These are phyloP conservation scores for Lophius piscatorius DNA, from an alignment of 2,113 vertebrate species.

Conservation along the genomic window DNA sequence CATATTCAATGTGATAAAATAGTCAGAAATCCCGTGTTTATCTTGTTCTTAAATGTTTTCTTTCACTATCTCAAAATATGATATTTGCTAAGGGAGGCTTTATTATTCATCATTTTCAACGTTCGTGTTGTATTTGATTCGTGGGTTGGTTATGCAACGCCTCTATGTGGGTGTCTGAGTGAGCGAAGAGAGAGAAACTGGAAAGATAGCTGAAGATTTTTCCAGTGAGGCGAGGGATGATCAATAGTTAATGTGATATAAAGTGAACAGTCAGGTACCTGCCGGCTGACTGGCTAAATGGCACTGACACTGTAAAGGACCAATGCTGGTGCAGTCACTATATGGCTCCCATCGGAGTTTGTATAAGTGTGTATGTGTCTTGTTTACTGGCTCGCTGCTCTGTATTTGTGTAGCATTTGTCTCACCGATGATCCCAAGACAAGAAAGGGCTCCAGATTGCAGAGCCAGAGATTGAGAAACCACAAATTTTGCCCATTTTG, in stretches of 20 bases:
- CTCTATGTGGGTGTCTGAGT: constrained; percentile 22
- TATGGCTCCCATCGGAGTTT: constrained; percentile 3
- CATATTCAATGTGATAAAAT: too few species aligned
- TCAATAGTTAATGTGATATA: constrained; percentile 74
- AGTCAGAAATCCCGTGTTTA: too few species aligned
- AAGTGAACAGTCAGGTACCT: constrained; percentile 66
- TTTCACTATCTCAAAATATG: too few species aligned
- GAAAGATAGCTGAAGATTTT: constrained; percentile 26
- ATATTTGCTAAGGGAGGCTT: too few species aligned
- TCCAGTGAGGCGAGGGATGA: constrained; percentile 37
- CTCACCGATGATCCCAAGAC: constrained; percentile 13
- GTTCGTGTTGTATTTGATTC: too few species aligned
- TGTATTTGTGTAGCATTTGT: constrained; percentile 22
- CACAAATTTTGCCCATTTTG: too few species aligned
- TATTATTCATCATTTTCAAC: too few species aligned
- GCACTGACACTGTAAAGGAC: constrained; percentile 49
- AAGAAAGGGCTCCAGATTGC: constrained; percentile 1
- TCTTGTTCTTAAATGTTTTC: too few species aligned
- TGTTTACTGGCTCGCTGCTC: constrained; percentile 10
- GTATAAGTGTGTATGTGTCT: neutral
- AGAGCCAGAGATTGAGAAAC: constrained; percentile 11
- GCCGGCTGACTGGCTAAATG: constrained; percentile 56
- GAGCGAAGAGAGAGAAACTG: constrained; percentile 17
- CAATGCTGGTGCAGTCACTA: constrained; percentile 12
- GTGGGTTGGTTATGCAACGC: too few species aligned